Base-by-base conservation (phyloP, 2,888 invertebrate genomes). In the Lepidocyrtoides sp. region DNA sequence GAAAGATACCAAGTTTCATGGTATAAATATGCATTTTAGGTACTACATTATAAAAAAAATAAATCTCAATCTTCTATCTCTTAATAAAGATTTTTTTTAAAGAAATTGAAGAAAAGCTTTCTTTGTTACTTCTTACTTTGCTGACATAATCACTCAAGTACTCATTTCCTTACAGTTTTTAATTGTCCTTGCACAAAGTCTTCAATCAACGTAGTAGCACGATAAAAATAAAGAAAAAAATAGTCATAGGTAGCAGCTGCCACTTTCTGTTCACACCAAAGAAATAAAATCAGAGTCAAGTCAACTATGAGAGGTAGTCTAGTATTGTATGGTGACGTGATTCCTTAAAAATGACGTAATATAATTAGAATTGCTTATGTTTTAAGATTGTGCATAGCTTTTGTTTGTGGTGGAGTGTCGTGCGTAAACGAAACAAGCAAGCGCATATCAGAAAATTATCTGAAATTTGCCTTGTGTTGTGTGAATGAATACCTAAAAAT, bases 311-410 rank as follows among this genome's bases (percentile, higher is more conserved):
- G n/a, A n/a, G 20, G 41, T 23, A 23, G 72, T 44, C 8, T 66
- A n/a, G 41, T 1, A 3, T n/a, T 69, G 32, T 36, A 17, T 32
- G 69, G 23, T 44, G 44, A 14, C 23, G 72, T 23, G 14, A 26
- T 66, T 66, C 66, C 32, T 66, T 72, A 41, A 72, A 41, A 72
- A 72, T 72, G 72, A 72, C 72, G 72, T 72, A 72, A 72, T 72
- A 36, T 72, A 36, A 72, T 72, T 72, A 72, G 44, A 20, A 72
- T 29, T 72, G 32, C 66, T 66, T 29, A 44, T 72, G 44, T 44
- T 44, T 66, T 66, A n/a, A 10, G 14, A 7, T 32, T 60, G 12
- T 29, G 14, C 29, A 14, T 1, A 2, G 26, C 23, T 23, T 7
- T n/a, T 23, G 57, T 20, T 2, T 63, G 63, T 10, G 29, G 63